phyloP scores from a whole-genome alignment of 2,113 vertebrate species.

The Entomyzon cyanotis region DNA sequence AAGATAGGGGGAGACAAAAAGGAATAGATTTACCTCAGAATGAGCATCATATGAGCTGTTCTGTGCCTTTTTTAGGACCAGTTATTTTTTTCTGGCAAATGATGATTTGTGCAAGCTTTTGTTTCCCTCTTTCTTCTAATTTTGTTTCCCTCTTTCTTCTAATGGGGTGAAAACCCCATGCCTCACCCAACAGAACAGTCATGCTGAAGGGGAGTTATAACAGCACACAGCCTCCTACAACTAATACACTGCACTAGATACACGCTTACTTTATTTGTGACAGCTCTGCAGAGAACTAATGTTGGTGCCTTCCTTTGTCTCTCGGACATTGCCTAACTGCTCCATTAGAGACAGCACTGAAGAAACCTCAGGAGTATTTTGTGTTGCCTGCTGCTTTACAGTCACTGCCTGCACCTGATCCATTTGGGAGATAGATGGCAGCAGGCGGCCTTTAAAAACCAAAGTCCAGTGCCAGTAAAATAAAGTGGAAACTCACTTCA shows the following conservation, averaged over 20 bases:
- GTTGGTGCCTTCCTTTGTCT: not conserved
- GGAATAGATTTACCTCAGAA: not conserved
- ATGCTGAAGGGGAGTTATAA: not conserved
- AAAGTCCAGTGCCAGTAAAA: not conserved
- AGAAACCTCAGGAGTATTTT: not conserved
- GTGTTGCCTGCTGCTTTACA: not conserved
- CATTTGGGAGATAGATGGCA: not conserved
- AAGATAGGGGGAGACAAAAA: not conserved
- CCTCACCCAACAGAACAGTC: not conserved
- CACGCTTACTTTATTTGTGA: not conserved
- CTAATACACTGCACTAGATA: not conserved
- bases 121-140: not conserved
- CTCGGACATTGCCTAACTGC: not conserved
- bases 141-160: not conserved
- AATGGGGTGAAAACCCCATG: rapidly evolving
- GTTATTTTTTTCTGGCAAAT: not conserved
- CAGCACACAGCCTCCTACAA: not conserved
- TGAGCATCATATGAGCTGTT: not conserved
- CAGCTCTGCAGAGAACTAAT: not conserved
- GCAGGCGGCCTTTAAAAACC: not conserved
- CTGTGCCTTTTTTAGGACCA: not conserved
- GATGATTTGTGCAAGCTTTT: not conserved
- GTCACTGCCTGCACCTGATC: not conserved
- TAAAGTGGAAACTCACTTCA: slow-evolving; percentile 68
- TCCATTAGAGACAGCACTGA: not conserved